Percentiles rank a stretch among this genome's conserved stretches.
phyloP scores from a whole-genome alignment of 1,140 invertebrate species.

The Venustaconcha ellipsiformis region DNA sequence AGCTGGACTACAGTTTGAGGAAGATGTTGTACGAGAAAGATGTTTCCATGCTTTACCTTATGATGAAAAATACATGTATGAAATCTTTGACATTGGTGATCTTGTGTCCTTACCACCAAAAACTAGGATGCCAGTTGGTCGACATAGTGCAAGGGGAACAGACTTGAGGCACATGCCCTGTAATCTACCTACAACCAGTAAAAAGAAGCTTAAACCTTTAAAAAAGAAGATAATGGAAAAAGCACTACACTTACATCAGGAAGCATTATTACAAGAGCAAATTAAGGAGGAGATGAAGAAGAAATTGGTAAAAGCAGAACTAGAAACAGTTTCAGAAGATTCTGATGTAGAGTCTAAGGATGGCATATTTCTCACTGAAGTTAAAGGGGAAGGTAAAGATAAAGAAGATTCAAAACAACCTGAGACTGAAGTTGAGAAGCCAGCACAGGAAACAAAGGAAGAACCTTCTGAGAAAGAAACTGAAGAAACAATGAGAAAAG shows the following conservation, averaged over 20 bases:
- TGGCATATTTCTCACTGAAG: conserved; percentile 38
- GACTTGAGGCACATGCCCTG: conserved; percentile 59
- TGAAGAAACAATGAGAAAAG: conserved; percentile 4
- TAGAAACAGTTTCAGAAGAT: conserved; percentile 13
- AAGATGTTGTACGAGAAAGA: conserved; percentile 64
- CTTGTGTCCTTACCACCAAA: conserved; percentile 37
- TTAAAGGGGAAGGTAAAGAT: conserved; percentile 16
- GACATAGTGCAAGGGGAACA: conserved; percentile 52
- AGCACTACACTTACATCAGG: conserved; percentile 52
- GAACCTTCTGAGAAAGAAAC: background rate
- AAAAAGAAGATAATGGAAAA: conserved; percentile 50
- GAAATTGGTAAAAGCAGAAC: background rate
- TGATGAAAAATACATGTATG: conserved; percentile 61
- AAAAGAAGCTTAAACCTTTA: conserved; percentile 53
- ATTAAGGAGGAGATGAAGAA: conserved; percentile 26
- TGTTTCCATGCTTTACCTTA: conserved; percentile 65
- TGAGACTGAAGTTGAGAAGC: too few relatives aligned
- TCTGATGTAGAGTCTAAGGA: background rate
- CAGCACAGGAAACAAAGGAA: background rate
- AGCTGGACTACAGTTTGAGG: conserved; percentile 52
- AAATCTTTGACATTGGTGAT: conserved; percentile 50
- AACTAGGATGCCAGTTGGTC: conserved; percentile 44
- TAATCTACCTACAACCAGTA: conserved; percentile 48
- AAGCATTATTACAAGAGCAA: conserved; percentile 36
- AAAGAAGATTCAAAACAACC: background rate